Base-by-base conservation (phyloP, 2,797 vertebrate species). In the Hydrolagus colliei region DNA sequence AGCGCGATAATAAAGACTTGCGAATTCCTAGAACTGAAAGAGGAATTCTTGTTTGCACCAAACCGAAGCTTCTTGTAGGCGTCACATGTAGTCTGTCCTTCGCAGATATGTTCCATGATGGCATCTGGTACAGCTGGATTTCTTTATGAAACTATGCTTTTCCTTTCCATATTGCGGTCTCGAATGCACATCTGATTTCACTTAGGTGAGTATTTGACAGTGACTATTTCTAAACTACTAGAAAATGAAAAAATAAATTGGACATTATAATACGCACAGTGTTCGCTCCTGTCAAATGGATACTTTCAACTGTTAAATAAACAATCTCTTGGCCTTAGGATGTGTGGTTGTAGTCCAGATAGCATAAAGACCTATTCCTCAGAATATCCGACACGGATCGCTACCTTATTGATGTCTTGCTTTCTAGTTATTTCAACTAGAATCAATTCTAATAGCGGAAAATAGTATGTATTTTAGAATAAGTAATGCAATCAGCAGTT, bases 121-220 rank as follows among this genome's bases (percentile, higher is more conserved):
- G 79, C 65, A 84, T 10, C 14, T 84, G 35, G 18, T 68, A 71
- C 79, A 84, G 79, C 79, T 84, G 79, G 79, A 68, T 84, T 71
- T 68, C 79, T 71, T 84, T 71, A 84, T 52, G 68, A 84, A 84
- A 84, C 14, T 84, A 84, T 71, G 79, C 32, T 68, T 84, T 71
- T 35, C 27, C 27, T 84, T 84, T 84, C 79, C 79, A 84, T 18
- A 77, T 35, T 67, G 32, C 20, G 16, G 65, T 84, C 79, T 65
- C 63, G 68, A 84, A 63, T 41, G 16, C 8, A 71, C 79, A 84
- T 84, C 79, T 84, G 79, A 71, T 27, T 84, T 16, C 32, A 20
- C 32, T 84, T 84, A 84, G 32, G 32, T 68, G 9, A 68, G 65
- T 52, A 84, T 68, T 68, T 18, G 65, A 84, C n/a, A 18, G 27